Conservation (phyloP, 2,113 vertebrate species). For the Tauraco erythrolophus region DNA sequence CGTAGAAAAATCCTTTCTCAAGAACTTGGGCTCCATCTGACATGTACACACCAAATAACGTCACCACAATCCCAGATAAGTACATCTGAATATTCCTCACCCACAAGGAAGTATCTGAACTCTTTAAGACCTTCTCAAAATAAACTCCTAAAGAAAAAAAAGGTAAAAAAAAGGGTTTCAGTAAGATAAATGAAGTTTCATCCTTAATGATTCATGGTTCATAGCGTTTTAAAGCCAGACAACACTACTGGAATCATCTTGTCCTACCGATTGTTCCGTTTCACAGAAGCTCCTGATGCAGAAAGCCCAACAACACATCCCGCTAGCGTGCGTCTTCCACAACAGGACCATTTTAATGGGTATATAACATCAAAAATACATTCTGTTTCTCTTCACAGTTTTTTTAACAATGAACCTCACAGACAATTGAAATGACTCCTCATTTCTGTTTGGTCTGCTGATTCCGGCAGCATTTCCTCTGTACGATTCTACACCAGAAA, state of each 20-base stretch:
- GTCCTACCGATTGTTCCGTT: background rate
- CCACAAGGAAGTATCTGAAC: conserved; percentile 97
- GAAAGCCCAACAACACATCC: background rate
- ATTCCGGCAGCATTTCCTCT: background rate
- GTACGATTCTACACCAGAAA: background rate
- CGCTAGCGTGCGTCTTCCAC: fast-evolving
- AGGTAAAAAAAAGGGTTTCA: background rate
- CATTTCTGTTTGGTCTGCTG: background rate
- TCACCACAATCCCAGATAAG: conserved; percentile 91
- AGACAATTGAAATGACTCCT: background rate
- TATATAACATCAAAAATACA: background rate
- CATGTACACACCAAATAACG: conserved; percentile 84
- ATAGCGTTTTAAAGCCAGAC: background rate
- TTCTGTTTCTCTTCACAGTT: background rate
- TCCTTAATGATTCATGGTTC: background rate
- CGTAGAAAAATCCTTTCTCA: conserved; percentile 95
- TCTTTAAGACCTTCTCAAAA: conserved; percentile 98
- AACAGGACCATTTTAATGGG: background rate
- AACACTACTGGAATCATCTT: background rate
- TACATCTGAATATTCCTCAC: conserved; percentile 99
- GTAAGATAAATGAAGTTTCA: background rate
- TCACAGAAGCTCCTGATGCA: background rate
- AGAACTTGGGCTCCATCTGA: conserved; percentile 85
- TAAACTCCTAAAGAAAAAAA: conserved; percentile 87
- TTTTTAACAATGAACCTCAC: background rate